phyloP scores from a whole-genome alignment of 1,140 invertebrate genomes.

The Cydia fagiglandana region DNA sequence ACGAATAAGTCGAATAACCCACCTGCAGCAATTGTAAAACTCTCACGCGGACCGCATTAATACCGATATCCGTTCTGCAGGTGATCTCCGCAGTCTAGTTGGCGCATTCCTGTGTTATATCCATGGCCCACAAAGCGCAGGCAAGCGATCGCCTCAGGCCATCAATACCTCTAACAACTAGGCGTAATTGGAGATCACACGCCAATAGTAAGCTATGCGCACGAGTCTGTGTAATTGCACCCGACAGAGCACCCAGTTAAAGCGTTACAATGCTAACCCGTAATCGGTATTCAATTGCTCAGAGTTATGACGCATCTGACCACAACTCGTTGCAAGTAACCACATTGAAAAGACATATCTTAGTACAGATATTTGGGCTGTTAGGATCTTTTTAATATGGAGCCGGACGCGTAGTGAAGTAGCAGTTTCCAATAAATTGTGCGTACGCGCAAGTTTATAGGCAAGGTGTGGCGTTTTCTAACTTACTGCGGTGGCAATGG shows the following conservation, averaged over 20 bases:
- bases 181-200: not conserved
- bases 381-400: not conserved
- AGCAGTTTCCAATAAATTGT: slow-evolving; percentile 18
- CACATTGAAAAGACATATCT: not conserved
- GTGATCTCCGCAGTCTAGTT: slow-evolving; percentile 24
- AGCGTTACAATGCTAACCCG: slow-evolving; percentile 10
- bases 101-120: not conserved
- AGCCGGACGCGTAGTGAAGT: not conserved
- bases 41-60: not conserved
- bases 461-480: slow-evolving; percentile 10
- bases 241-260: slow-evolving; percentile 13
- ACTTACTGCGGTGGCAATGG: slow-evolving; percentile 7
- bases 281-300: slow-evolving; percentile 14
- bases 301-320: slow-evolving; percentile 18
- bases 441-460: not conserved
- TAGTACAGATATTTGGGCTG: not conserved
- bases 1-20: not conserved
- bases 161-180: not conserved
- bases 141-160: not conserved
- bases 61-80: slow-evolving; percentile 25
- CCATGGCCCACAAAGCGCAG: not conserved
- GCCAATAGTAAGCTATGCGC: not conserved
- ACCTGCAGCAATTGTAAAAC: not conserved
- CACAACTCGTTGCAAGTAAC: not conserved
- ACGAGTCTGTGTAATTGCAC: not conserved